Evolutionary conservation across 2,797 vertebrate species (phyloP).

Genomic region (Petrocephalus sullivani): DNA sequence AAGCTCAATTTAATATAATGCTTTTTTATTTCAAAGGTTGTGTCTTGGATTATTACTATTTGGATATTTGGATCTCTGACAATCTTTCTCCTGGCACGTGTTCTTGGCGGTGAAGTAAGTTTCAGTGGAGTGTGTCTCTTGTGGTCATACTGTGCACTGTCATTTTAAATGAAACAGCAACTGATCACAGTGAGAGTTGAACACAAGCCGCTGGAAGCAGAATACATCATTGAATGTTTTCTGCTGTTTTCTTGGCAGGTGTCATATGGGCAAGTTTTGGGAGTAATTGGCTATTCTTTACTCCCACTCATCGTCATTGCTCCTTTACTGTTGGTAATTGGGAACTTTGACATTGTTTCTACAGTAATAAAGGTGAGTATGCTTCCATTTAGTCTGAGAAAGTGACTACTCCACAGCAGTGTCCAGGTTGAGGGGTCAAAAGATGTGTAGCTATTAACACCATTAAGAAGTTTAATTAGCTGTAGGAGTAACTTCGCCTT

Average conservation of each 20-base stretch:
- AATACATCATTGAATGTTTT: not conserved
- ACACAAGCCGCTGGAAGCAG: not conserved
- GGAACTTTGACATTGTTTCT: slow-evolving; percentile 85
- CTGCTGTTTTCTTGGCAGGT: slow-evolving; percentile 62
- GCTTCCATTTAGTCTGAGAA: not conserved
- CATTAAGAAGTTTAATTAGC: not conserved
- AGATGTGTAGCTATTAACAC: not conserved
- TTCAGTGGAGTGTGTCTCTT: slow-evolving; percentile 2
- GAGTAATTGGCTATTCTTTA: slow-evolving; percentile 96
- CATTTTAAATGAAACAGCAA: not conserved
- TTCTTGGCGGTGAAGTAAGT: slow-evolving; percentile 94
- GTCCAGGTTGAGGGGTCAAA: not conserved
- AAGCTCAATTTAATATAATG: not conserved
- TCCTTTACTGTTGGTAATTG: slow-evolving; percentile 83
- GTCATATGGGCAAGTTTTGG: slow-evolving; percentile 93
- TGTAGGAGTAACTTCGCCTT: not conserved
- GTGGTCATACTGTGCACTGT: not conserved
- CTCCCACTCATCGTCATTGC: slow-evolving; percentile 95
- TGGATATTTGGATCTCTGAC: slow-evolving; percentile 98
- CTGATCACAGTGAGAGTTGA: not conserved
- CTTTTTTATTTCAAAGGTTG: slow-evolving; percentile 65
- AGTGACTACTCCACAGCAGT: not conserved
- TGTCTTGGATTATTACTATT: slow-evolving; percentile 99
- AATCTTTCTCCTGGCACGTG: slow-evolving; percentile 92
- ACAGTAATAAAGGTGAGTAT: slow-evolving; percentile 86